A percentile compares a stretch with the other conserved stretches of the same genome.
phyloP scores from a whole-genome alignment of 2,797 vertebrate species.

The Pyrrhura leucotis region DNA sequence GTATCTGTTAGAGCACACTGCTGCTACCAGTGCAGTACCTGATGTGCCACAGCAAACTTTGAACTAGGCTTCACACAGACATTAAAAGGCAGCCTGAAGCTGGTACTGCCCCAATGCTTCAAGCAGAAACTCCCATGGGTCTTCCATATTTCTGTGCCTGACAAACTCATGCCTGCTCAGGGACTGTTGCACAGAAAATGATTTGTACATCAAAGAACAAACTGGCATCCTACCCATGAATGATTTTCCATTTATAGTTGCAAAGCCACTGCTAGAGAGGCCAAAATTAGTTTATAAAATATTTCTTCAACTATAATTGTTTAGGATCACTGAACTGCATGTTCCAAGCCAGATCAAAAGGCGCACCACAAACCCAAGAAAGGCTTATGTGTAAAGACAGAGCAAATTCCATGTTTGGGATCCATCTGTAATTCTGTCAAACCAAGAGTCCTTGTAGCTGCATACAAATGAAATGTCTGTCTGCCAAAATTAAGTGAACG shows the following conservation, averaged over 20 bases:
- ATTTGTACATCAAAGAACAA: constrained; percentile 24
- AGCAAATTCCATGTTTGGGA: constrained; percentile 49
- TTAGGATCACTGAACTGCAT: constrained; percentile 44
- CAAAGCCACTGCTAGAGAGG: constrained; percentile 36
- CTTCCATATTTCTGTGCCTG: background rate
- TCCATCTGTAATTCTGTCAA: constrained; percentile 56
- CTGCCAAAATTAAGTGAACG: constrained; percentile 38
- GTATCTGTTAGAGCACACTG: background rate
- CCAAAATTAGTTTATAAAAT: constrained; percentile 35
- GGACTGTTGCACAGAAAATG: background rate
- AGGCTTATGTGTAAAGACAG: constrained; percentile 49
- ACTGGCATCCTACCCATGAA: constrained; percentile 12
- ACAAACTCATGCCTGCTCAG: background rate
- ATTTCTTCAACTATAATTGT: constrained; percentile 52
- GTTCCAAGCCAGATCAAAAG: constrained; percentile 66
- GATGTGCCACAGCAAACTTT: background rate
- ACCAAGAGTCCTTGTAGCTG: constrained; percentile 14
- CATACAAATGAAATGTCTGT: constrained; percentile 42
- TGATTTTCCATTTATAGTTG: constrained; percentile 42
- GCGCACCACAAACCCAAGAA: constrained; percentile 62
- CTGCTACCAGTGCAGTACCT: background rate
- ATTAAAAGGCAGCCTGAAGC: background rate
- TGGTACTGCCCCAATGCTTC: background rate
- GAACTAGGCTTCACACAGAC: background rate
- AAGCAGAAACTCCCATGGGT: background rate